Base-by-base conservation (phyloP, 2,888 invertebrate species). In the Meandrusa payeni region DNA sequence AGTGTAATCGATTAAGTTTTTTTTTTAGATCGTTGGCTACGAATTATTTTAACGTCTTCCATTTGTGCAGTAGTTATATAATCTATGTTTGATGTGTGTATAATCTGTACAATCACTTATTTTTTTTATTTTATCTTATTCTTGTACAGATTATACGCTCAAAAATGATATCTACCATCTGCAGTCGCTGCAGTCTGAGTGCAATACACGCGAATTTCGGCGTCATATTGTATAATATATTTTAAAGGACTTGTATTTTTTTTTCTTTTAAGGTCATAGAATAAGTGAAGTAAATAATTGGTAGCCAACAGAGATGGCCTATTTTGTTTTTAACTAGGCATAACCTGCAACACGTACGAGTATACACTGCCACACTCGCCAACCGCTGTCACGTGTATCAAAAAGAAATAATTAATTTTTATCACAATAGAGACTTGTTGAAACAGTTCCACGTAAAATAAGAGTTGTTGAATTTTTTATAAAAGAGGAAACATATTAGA, bases 401-500 rank as follows among this genome's bases (percentile, higher is more conserved):
- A 59, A 51, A 57, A 54, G 59, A 46, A 50, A n/a, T 41, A 57
- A 62, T 76, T 60, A 54, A 56, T 85, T 81, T 79, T 66, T 76
- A 76, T 68, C 70, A 70, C 83, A 86, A 82, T 81, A 83, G 74
- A 77, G 69, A 82, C 82, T 86, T 83, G 83, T 86, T 86, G 54
- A 73, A 70, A 79, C 82, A 82, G 81, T 83, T 83, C 83, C 85
- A 74, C 78, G 61, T 86, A 83, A 86, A 80, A 65, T 86, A 87
- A 87, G 86, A 76, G 78, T 86, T 87, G 85, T 86, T 87, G 77
- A 82, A 82, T 85, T 81, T 85, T 83, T 85, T 83, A 85, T 81
- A 85, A 81, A 80, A 76, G 76, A 83, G 79, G 65, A 75, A 75
- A 79, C 79, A 78, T 82, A 85, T 81, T 81, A 86, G 80, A 86